A percentile compares a stretch with the other conserved stretches of the same genome.
Conservation (phyloP, 2,113 vertebrate species). For the Pongo pygmaeus region DNA sequence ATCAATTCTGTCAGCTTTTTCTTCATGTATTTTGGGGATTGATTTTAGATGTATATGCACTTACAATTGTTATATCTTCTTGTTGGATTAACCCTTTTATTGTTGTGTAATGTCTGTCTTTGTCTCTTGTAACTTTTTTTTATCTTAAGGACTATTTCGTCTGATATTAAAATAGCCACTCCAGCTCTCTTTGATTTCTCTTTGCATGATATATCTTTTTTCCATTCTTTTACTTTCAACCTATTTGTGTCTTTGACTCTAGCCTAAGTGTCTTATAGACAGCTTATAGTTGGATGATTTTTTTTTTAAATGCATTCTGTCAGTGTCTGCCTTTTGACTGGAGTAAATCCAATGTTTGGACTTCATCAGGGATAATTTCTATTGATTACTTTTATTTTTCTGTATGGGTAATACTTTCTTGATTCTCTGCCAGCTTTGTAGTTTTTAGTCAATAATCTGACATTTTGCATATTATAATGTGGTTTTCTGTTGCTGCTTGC, state of each 20-base stretch:
- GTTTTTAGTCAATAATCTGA: not conserved
- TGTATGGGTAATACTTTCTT: not conserved
- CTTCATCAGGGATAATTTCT: not conserved
- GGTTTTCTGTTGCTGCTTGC: not conserved
- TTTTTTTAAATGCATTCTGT: not conserved
- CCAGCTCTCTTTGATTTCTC: not conserved
- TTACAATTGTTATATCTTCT: not conserved
- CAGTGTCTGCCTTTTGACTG: not conserved
- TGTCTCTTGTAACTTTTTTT: not conserved
- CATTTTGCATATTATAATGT: not conserved
- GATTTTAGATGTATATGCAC: not conserved
- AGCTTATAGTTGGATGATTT: not conserved
- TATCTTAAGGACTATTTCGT: not conserved
- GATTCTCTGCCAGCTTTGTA: not conserved
- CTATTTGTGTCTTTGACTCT: constrained; percentile 1
- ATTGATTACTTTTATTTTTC: not conserved
- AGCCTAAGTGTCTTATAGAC: not conserved
- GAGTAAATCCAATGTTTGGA: not conserved
- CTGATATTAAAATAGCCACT: not conserved
- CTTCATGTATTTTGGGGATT: not conserved
- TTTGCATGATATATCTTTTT: not conserved
- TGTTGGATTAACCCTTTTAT: not conserved
- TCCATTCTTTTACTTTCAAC: not conserved
- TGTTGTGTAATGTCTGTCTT: not conserved
- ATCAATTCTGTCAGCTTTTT: not conserved